Evolutionary conservation across 2,113 vertebrate genomes (phyloP).

Genomic region (Thalassarche chlororhynchos): DNA sequence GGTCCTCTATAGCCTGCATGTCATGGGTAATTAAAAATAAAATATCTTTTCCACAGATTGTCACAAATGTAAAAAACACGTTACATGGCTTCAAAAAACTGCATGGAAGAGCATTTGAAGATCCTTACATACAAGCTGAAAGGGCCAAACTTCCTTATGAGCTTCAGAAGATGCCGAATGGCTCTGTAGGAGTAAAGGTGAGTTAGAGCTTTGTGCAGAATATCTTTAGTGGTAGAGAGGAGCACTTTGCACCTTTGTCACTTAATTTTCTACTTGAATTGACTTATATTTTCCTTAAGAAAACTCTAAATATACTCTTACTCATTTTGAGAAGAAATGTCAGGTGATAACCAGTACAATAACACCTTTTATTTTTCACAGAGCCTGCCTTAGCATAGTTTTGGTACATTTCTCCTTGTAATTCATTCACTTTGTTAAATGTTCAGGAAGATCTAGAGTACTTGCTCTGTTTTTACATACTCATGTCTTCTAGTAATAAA

Average conservation of each 20-base stretch:
- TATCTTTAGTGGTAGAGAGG: background rate
- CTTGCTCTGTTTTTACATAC: background rate
- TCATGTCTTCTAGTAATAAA: background rate
- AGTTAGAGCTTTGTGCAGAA: background rate
- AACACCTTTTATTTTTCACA: background rate
- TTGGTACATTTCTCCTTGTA: background rate
- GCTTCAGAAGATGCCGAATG: conserved; percentile 90
- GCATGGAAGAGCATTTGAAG: conserved; percentile 90
- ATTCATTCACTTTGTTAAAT: background rate
- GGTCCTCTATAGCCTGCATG: background rate
- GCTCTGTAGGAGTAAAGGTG: conserved; percentile 90
- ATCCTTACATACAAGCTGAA: conserved; percentile 89
- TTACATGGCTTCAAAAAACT: conserved; percentile 95
- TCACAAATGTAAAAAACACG: conserved; percentile 95
- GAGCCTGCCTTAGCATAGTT: background rate
- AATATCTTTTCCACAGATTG: conserved; percentile 75
- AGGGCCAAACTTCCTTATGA: conserved; percentile 88
- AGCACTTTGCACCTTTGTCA: background rate
- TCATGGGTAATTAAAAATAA: background rate
- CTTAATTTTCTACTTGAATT: background rate
- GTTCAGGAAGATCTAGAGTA: background rate
- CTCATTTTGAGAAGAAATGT: background rate
- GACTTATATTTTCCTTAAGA: background rate
- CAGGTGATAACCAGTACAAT: background rate
- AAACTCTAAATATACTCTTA: background rate